phyloP scores from a whole-genome alignment of 2,113 vertebrate species.

The Microcebus griseorufus region DNA sequence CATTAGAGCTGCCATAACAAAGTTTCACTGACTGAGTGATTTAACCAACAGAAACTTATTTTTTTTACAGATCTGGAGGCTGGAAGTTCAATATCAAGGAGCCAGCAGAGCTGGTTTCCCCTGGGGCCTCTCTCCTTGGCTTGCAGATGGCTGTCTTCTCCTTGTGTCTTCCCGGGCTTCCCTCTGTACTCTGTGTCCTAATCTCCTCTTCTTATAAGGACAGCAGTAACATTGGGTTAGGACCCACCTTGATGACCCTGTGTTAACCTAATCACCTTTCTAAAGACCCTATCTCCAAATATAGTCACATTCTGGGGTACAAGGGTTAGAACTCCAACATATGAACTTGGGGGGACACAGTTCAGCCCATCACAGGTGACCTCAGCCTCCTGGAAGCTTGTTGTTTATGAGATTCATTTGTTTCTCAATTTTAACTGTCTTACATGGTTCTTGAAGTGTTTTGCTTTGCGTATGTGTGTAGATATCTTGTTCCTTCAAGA shows the following conservation, averaged over 20 bases:
- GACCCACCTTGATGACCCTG: not conserved
- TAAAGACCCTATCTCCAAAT: not conserved
- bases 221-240: not conserved
- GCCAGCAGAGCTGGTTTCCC: not conserved
- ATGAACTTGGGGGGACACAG: not conserved
- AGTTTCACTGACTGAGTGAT: not conserved
- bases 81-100: not conserved
- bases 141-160: rapidly evolving
- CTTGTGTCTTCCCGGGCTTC: not conserved
- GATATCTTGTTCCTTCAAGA: not conserved
- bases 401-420: not conserved
- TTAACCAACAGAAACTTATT: not conserved
- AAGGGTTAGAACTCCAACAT: not conserved
- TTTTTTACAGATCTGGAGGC: not conserved
- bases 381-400: not conserved
- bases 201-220: not conserved
- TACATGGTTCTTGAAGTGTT: not conserved
- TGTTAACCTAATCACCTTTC: not conserved
- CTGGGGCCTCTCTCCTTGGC: not conserved
- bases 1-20: not conserved
- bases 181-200: not conserved
- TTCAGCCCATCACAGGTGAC: not conserved
- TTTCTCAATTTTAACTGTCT: not conserved
- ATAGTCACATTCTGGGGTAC: not conserved
- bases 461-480: not conserved